Conservation (phyloP, 2,113 vertebrate genomes). For the Toxotes jaculatrix region DNA sequence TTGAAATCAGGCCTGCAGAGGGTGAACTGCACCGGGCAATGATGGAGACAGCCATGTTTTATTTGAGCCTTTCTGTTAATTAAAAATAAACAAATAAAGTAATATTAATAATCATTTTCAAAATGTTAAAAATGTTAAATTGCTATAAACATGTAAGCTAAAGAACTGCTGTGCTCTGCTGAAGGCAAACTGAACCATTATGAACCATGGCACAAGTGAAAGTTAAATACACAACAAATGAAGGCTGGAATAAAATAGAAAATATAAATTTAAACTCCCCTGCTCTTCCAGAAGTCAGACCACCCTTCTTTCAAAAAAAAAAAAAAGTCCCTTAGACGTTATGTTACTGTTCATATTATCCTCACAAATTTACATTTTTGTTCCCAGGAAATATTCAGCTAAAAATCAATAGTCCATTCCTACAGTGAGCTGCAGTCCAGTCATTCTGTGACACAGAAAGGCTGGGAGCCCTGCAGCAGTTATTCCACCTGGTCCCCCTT, state of each 20-base stretch:
- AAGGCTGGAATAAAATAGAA: too few species aligned
- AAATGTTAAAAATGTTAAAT: too few species aligned
- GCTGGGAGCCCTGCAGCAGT: conserved; percentile 21
- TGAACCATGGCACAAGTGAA: too few species aligned
- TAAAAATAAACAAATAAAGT: too few species aligned
- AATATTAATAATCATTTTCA: too few species aligned
- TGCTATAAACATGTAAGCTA: too few species aligned
- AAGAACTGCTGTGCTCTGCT: too few species aligned
- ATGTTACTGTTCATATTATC: background rate
- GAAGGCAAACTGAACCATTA: too few species aligned
- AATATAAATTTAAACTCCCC: too few species aligned
- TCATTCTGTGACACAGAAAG: conserved; percentile 13
- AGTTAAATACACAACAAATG: background rate
- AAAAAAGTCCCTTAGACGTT: background rate
- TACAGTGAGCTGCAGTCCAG: conserved; percentile 17
- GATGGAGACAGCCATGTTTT: background rate
- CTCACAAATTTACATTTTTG: background rate
- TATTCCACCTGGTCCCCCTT: conserved; percentile 25
- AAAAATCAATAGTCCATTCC: background rate
- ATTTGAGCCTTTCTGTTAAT: background rate
- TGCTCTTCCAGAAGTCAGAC: too few species aligned
- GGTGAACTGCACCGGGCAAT: background rate
- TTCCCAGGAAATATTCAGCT: conserved; percentile 2
- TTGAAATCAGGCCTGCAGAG: too few species aligned
- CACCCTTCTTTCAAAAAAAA: too few species aligned